Conservation (phyloP, 2,888 invertebrate species). For the Agrochola lota region DNA sequence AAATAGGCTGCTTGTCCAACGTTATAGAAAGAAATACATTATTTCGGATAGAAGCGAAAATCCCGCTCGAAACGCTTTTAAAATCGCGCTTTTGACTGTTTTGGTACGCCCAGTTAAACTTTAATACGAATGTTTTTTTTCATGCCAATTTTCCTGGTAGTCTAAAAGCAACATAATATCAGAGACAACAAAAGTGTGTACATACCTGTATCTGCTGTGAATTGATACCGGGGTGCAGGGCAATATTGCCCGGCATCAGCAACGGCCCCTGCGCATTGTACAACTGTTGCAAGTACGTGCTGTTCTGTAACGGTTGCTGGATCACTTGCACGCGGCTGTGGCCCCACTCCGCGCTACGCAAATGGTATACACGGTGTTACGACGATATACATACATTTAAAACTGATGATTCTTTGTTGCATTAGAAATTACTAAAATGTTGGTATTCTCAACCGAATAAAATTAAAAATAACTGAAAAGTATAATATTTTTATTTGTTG, state of each 20-base stretch:
- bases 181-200: not conserved
- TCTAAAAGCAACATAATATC: not conserved
- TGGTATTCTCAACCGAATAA: not conserved
- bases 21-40: not conserved
- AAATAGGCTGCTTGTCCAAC: not conserved
- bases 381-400: not conserved
- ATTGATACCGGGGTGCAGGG: conserved; percentile 94
- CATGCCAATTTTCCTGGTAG: not conserved
- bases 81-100: not conserved
- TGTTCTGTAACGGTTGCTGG: conserved; percentile 94
- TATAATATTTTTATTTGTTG: not conserved
- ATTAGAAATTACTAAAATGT: not conserved
- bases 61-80: not conserved
- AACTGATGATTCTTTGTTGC: not conserved
- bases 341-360: conserved; percentile 91
- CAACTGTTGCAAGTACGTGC: conserved; percentile 94
- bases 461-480: not conserved
- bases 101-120: not conserved
- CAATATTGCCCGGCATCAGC: conserved; percentile 94
- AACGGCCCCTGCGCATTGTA: conserved; percentile 95
- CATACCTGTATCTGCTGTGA: conserved; percentile 94
- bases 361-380: not conserved
- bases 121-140: not conserved
- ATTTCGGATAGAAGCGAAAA: not conserved
- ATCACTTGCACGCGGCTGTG: conserved; percentile 96